phyloP scores from a whole-genome alignment of 2,888 invertebrate genomes.

The Trissolcus brochymenae region DNA sequence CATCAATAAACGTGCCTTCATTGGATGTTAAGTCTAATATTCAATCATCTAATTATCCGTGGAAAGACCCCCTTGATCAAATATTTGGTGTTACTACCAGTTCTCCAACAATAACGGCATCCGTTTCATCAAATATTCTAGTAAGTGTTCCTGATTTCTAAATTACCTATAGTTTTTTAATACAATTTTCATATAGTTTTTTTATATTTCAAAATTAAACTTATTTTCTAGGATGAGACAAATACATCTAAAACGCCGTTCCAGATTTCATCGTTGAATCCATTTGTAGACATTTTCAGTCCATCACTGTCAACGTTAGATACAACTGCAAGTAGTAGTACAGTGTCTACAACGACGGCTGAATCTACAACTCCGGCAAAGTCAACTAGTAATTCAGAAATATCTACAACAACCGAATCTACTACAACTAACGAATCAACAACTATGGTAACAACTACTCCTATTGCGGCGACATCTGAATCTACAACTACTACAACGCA shows the following conservation, averaged over 20 bases:
- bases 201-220: neutral
- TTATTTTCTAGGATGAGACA: slow-evolving; percentile 63
- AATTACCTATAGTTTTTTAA: no score
- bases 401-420: slow-evolving; percentile 67
- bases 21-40: slow-evolving; percentile 67
- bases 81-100: slow-evolving; percentile 73
- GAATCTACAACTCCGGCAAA: slow-evolving; percentile 52
- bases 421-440: slow-evolving; percentile 58
- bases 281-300: slow-evolving; percentile 68
- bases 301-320: slow-evolving; percentile 62
- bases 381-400: slow-evolving; percentile 39
- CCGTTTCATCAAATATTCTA: slow-evolving; percentile 70
- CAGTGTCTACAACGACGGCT: slow-evolving; percentile 25
- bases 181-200: no score
- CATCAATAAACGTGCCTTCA: slow-evolving; percentile 59
- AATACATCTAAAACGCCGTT: slow-evolving; percentile 60
- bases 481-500: slow-evolving; percentile 62
- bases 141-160: slow-evolving; percentile 59
- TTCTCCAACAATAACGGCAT: slow-evolving; percentile 68
- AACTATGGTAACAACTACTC: neutral
- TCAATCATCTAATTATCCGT: slow-evolving; percentile 70
- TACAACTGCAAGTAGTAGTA: slow-evolving; percentile 35
- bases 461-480: slow-evolving; percentile 61
- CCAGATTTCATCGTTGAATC: slow-evolving; percentile 64
- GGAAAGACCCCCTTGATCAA: slow-evolving; percentile 73